phyloP scores from a whole-genome alignment of 2,888 invertebrate genomes.

The Polydrusus tereticollis region DNA sequence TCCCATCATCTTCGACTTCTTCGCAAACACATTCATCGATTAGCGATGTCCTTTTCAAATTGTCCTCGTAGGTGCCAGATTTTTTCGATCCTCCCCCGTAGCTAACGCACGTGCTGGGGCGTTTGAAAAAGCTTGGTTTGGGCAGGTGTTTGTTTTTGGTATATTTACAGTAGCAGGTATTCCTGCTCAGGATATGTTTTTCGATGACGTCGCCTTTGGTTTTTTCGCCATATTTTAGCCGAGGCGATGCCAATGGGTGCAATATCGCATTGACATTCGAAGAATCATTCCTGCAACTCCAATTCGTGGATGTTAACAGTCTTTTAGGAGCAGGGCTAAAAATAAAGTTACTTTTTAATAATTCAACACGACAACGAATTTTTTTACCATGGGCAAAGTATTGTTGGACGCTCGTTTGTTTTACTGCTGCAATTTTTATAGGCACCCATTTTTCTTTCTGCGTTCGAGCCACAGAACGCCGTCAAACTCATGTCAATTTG shows the following conservation, averaged over 20 bases:
- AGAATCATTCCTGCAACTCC: slow-evolving; percentile 53
- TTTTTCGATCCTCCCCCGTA: slow-evolving; percentile 16
- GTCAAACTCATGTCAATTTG: neutral
- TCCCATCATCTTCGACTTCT: slow-evolving; percentile 1
- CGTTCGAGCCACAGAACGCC: neutral
- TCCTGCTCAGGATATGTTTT: slow-evolving; percentile 44
- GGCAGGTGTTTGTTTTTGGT: slow-evolving; percentile 37
- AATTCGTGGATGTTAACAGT: slow-evolving; percentile 43
- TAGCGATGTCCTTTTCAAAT: slow-evolving; percentile 41
- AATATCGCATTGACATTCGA: slow-evolving; percentile 50
- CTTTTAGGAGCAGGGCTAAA: slow-evolving; percentile 40
- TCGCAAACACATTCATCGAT: slow-evolving; percentile 45
- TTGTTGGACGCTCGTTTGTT: neutral
- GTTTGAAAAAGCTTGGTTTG: slow-evolving; percentile 47
- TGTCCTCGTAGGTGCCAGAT: neutral
- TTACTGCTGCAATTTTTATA: neutral
- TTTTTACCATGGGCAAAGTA: slow-evolving; percentile 25
- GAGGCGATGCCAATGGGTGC: slow-evolving; percentile 42
- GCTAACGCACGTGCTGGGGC: slow-evolving; percentile 49
- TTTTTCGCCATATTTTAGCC: slow-evolving; percentile 40
- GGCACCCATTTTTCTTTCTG: neutral
- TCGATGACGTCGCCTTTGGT: slow-evolving; percentile 36
- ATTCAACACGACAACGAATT: too few species aligned
- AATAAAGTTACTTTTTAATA: neutral
- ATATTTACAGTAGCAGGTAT: slow-evolving; percentile 53